A percentile compares a stretch with the other conserved stretches of the same genome.
Conservation (phyloP, 2,113 vertebrate genomes). For the Crotalus viridis region DNA sequence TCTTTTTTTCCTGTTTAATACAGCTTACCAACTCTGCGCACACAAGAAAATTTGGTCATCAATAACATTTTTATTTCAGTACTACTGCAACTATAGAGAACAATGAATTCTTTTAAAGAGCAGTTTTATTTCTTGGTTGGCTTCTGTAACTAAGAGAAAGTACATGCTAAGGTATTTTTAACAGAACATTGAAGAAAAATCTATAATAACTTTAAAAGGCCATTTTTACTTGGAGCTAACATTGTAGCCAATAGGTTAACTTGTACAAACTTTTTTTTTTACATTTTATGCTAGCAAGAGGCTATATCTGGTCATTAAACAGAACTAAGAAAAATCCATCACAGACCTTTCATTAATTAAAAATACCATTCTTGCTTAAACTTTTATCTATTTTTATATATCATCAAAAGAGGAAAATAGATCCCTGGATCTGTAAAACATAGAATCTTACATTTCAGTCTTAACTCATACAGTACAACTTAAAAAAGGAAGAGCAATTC, state of each 20-base stretch:
- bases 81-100: conserved; percentile 83
- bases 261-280: conserved; percentile 54
- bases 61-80: conserved; percentile 88
- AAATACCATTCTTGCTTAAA: conserved; percentile 31
- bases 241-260: conserved; percentile 61
- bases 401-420: neutral
- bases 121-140: conserved; percentile 70
- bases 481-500: neutral
- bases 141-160: conserved; percentile 65
- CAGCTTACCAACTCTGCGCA: conserved; percentile 79
- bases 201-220: conserved; percentile 63
- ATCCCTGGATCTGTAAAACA: neutral
- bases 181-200: conserved; percentile 70
- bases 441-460: conserved; percentile 13
- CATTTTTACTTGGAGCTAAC: conserved; percentile 57
- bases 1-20: conserved; percentile 90
- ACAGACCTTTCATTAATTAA: neutral
- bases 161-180: conserved; percentile 64
- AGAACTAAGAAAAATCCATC: conserved; percentile 42
- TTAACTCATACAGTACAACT: neutral
- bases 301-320: conserved; percentile 31
- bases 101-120: conserved; percentile 74
- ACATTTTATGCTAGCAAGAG: conserved; percentile 36
- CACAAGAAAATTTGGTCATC: conserved; percentile 87
- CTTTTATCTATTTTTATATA: neutral